These are phyloP conservation scores for Nephrocerus scutellatus DNA, from an alignment of 2,888 invertebrate species.

Conservation along the genomic window DNA sequence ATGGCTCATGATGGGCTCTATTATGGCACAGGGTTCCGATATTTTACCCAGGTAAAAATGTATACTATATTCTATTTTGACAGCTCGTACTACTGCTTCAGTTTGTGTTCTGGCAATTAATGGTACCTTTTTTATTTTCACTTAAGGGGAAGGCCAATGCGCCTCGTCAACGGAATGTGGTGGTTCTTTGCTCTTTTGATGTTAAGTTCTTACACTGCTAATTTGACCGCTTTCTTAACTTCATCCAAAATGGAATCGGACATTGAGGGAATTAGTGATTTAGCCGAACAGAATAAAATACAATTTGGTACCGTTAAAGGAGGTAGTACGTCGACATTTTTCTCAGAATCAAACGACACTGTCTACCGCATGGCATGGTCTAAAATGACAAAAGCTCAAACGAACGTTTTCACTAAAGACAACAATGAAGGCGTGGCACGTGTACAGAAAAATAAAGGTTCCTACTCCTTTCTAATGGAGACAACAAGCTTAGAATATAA, in stretches of 20 bases:
- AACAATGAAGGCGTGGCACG: constrained; percentile 80
- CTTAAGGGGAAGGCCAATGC: constrained; percentile 67
- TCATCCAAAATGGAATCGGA: constrained; percentile 83
- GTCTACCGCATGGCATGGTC: constrained; percentile 85
- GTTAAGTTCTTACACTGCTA: constrained; percentile 84
- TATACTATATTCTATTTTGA: neutral
- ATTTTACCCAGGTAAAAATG: constrained; percentile 67
- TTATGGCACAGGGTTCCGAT: constrained; percentile 89
- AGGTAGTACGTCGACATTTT: constrained; percentile 87
- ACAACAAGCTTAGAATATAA: constrained; percentile 89
- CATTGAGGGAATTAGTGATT: constrained; percentile 83
- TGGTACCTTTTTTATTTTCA: constrained; percentile 2
- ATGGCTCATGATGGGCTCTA: constrained; percentile 88
- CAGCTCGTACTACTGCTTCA: neutral
- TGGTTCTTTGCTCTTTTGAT: constrained; percentile 76
- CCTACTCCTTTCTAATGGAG: constrained; percentile 94
- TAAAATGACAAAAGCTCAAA: constrained; percentile 74
- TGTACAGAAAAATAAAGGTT: constrained; percentile 64
- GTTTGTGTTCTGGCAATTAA: neutral
- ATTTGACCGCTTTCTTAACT: constrained; percentile 89
- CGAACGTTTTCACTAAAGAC: constrained; percentile 68
- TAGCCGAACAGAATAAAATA: constrained; percentile 86
- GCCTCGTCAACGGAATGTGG: constrained; percentile 70
- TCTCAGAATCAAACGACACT: constrained; percentile 77
- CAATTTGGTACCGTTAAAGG: constrained; percentile 83